A percentile compares a stretch with the other conserved stretches of the same genome.
These are phyloP conservation scores for Drosophila bifasciata DNA, from an alignment of 1,140 invertebrate species.

Conservation along the genomic window DNA sequence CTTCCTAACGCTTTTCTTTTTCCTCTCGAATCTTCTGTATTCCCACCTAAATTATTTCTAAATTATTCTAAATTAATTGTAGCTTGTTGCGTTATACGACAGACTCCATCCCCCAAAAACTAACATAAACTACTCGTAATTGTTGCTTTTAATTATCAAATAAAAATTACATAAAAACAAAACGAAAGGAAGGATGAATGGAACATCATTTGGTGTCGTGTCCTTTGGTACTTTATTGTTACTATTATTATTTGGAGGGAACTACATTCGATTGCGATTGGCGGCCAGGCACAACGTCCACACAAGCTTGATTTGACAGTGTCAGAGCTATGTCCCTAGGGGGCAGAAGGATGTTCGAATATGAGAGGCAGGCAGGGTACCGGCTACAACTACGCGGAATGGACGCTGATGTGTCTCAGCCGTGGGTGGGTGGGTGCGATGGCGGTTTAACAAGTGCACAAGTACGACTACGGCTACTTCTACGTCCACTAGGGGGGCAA, in stretches of 20 bases:
- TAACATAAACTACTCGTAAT: background rate
- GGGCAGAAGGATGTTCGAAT: constrained; percentile 10
- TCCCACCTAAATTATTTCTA: too few relatives aligned
- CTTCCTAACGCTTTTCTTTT: background rate
- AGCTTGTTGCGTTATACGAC: too few relatives aligned
- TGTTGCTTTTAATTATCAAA: constrained; percentile 32
- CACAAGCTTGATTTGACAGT: constrained; percentile 43
- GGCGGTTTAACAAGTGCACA: constrained; percentile 47
- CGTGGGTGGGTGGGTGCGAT: constrained; percentile 36
- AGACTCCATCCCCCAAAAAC: too few relatives aligned
- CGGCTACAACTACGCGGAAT: constrained; percentile 34
- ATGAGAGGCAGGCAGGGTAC: constrained; percentile 17
- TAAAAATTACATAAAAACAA: constrained; percentile 5
- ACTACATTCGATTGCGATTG: constrained; percentile 31
- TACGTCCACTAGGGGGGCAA: constrained; percentile 55
- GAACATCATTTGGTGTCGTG: constrained; percentile 15
- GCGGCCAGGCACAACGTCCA: constrained; percentile 56
- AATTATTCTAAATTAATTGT: background rate
- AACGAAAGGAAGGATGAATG: background rate
- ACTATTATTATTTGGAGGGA: background rate
- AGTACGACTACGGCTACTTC: constrained; percentile 29
- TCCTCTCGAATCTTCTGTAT: background rate
- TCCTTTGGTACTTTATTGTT: constrained; percentile 44
- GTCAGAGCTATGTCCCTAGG: background rate
- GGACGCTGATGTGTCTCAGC: constrained; percentile 45